phyloP scores from a whole-genome alignment of 1,140 invertebrate genomes.

The Caerostris extrusa region DNA sequence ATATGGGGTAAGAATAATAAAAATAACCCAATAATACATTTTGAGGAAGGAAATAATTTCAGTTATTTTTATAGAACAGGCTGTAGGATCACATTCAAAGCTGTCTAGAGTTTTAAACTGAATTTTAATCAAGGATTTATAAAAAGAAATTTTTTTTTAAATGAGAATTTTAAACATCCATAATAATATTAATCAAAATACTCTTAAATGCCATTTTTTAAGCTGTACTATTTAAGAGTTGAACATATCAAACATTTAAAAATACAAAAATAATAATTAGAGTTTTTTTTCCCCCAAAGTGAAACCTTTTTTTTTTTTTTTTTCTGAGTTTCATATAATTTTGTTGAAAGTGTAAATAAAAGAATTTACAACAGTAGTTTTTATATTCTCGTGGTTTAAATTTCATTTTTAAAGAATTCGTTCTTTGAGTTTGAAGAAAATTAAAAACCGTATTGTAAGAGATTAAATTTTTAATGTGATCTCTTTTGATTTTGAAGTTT shows the following conservation, averaged over 20 bases:
- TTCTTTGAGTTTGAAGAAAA: no score
- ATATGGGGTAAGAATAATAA: background rate
- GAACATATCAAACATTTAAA: no score
- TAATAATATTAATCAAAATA: background rate
- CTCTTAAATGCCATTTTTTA: background rate
- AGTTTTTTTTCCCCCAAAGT: background rate
- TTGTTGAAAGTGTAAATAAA: background rate
- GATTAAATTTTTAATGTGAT: no score
- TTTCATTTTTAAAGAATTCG: no score
- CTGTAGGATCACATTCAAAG: background rate
- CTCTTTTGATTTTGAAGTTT: no score
- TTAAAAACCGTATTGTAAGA: no score
- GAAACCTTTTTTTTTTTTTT: no score
- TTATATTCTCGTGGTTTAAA: no score
- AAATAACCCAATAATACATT: constrained; percentile 38
- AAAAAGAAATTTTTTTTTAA: background rate
- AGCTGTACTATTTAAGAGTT: no score
- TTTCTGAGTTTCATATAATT: background rate
- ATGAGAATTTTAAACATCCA: background rate
- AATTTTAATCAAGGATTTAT: background rate
- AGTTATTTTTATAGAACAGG: background rate
- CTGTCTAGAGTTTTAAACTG: background rate
- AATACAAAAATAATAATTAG: background rate
- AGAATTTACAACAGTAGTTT: no score
- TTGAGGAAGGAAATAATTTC: constrained; percentile 6